Evolutionary conservation across 1,140 invertebrate genomes (phyloP), one percentile per base, ranked within the genome.

Genomic region (Cataglyphis hispanica): DNA sequence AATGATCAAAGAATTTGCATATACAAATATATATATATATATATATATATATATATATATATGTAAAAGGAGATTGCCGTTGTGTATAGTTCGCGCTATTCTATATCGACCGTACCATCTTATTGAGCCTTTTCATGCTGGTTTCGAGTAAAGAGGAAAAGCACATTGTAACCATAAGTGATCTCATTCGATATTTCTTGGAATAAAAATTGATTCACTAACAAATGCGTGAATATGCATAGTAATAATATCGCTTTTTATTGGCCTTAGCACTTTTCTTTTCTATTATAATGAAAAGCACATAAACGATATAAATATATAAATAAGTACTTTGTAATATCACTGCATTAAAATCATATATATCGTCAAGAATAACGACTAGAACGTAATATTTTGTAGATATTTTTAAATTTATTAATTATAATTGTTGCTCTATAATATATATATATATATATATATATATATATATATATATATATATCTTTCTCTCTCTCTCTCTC

Each of bases 1-100:
- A 81, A 72, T 81, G 53, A 60, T 7, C 78, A 37, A 37, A n/a
- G 50, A 83, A 72, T 83, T 83, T 83, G 40, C 78, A 74, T 72
- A 43, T 58, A 25, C 50, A 37, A n/a, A 58, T 56, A 43, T 56
- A 34, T n/a, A 25, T 53, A 69, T 25, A 13, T 8, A n/a, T 22
- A 34, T n/a, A 16, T 8, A 16, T 34, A 19, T 64, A 69, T 13
- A 27, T 22, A n/a, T 19, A n/a, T 27, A 31, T 16, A 53, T 5
- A 56, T n/a, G n/a, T 56, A 13, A 46, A 69, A 66, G 25, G 11
- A 34, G 19, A 72, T 70, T 37, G 63, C n/a, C n/a, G 27, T 69
- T 37, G 63, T 66, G 11, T 16, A 19, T 50, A n/a, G 43, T 66
- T 3, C 8, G n/a, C 19, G 22, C 10, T 67, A 25, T 67, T 80